phyloP scores from a whole-genome alignment of 2,113 vertebrate genomes.

The Psittacula cyanocephala region DNA sequence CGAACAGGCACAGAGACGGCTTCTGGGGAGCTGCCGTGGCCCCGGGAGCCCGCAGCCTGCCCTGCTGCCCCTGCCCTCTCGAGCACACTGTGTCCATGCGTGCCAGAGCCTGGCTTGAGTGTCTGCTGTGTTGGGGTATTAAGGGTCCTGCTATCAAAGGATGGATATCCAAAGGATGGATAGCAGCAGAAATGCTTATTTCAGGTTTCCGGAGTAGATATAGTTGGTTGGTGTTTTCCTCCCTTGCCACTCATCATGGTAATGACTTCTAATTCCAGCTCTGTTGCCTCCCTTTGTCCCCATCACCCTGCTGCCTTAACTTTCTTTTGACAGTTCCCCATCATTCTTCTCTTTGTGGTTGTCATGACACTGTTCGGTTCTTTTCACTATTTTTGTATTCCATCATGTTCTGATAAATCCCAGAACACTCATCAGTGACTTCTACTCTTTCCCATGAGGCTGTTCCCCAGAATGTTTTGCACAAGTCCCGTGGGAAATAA shows the following conservation, averaged over 20 bases:
- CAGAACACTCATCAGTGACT: neutral
- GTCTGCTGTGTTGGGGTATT: rapidly evolving
- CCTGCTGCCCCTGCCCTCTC: neutral
- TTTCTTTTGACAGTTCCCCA: neutral
- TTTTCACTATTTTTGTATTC: neutral
- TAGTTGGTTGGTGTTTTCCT: neutral
- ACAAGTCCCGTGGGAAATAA: neutral
- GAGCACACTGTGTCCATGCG: rapidly evolving
- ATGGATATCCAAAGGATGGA: rapidly evolving
- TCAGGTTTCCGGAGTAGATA: neutral
- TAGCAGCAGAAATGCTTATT: neutral
- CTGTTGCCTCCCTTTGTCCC: neutral
- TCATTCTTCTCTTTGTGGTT: neutral
- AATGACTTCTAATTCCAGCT: neutral
- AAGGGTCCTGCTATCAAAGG: rapidly evolving
- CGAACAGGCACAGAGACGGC: neutral
- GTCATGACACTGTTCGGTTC: neutral
- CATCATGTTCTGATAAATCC: neutral
- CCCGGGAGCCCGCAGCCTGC: neutral
- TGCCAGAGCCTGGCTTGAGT: neutral
- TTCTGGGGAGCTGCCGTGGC: neutral
- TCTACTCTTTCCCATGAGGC: neutral
- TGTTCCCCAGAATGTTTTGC: neutral
- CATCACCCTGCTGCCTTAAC: neutral
- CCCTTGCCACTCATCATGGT: neutral